These are phyloP conservation scores for Hepsetus odoe DNA, from an alignment of 2,113 vertebrate species.

Conservation along the genomic window DNA sequence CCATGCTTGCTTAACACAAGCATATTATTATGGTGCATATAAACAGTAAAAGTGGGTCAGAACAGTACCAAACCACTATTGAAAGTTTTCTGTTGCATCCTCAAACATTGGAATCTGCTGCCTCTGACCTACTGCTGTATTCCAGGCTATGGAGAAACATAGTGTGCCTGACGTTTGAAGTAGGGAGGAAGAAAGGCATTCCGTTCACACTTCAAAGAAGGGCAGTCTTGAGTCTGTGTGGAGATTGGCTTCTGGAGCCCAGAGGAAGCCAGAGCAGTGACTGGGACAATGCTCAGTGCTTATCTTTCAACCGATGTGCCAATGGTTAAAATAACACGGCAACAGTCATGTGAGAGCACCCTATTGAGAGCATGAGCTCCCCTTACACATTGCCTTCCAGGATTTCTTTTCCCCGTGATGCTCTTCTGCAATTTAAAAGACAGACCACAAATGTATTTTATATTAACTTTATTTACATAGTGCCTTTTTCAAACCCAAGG, in stretches of 20 bases:
- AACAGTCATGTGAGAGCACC: constrained; percentile 30
- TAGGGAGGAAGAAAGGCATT: constrained; percentile 56
- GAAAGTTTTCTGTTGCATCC: constrained; percentile 31
- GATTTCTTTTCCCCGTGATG: not conserved
- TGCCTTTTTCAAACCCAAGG: too few relatives aligned
- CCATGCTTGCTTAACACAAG: not conserved
- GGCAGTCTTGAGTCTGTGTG: constrained; percentile 54
- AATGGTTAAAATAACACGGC: constrained; percentile 52
- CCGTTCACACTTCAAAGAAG: constrained; percentile 71
- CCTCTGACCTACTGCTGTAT: constrained; percentile 46
- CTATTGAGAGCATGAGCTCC: constrained; percentile 24
- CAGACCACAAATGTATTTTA: too few relatives aligned
- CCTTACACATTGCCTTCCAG: constrained; percentile 15
- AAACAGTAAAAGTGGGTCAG: constrained; percentile 43
- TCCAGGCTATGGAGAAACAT: constrained; percentile 57
- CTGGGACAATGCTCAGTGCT: constrained; percentile 62
- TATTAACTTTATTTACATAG: too few relatives aligned
- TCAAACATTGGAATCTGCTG: constrained; percentile 38
- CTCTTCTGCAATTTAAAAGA: constrained; percentile 56
- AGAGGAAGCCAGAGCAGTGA: constrained; percentile 68
- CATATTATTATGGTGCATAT: not conserved
- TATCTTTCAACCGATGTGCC: constrained; percentile 49
- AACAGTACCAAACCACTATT: constrained; percentile 41
- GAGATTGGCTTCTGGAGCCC: constrained; percentile 57
- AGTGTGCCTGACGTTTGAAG: constrained; percentile 69